Evolutionary conservation across 1,140 invertebrate genomes (phyloP).

Genomic region (Zaprionus gabonicus): DNA sequence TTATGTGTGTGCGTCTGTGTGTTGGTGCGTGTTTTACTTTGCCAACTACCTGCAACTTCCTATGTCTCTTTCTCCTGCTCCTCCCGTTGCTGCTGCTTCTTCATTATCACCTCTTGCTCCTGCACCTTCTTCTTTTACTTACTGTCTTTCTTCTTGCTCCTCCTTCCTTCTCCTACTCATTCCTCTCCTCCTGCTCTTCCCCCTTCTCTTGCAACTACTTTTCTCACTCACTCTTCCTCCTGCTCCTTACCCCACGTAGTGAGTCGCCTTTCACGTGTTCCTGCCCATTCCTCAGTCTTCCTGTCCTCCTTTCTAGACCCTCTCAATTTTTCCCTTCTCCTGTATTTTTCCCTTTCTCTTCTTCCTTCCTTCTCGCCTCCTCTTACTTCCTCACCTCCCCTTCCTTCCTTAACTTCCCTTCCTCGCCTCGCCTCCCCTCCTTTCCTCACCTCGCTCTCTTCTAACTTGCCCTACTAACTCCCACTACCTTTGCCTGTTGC

Average conservation of each 20-base stretch:
- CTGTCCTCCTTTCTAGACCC: neutral
- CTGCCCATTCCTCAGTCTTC: too few species aligned
- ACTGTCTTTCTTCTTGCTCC: too few species aligned
- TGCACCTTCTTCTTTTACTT: too few species aligned
- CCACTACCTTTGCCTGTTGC: neutral
- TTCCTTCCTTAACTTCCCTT: neutral
- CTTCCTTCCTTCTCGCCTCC: neutral
- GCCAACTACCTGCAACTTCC: neutral
- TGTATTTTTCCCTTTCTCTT: too few species aligned
- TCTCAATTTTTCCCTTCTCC: neutral
- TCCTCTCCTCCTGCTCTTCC: too few species aligned
- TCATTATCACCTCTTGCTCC: too few species aligned
- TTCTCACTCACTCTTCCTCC: too few species aligned
- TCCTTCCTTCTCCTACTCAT: too few species aligned
- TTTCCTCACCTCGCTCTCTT: neutral
- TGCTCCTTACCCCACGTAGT: neutral
- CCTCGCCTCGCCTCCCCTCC: neutral
- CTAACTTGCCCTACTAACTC: neutral
- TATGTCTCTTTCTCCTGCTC: neutral
- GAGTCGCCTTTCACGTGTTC: neutral
- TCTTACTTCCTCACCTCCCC: neutral
- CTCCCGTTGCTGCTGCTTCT: neutral
- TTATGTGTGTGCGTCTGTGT: conserved; percentile 1
- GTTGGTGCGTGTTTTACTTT: neutral
- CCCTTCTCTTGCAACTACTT: neutral